Evolutionary conservation across 2,113 vertebrate species (phyloP), one percentile per base, ranked within the genome.

Genomic region (Sylvilagus bachmani): DNA sequence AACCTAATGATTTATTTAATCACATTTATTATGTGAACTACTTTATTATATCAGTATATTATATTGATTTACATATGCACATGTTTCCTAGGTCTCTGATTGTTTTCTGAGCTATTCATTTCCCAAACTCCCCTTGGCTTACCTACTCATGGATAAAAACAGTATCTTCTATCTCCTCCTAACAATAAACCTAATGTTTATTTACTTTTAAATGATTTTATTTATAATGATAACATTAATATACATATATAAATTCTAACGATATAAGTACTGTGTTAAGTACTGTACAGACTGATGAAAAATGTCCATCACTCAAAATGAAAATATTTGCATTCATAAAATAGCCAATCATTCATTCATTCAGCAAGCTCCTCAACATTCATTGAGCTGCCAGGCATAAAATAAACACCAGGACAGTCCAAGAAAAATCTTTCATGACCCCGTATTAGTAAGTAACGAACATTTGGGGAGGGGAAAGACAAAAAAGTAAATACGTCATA

Each of bases 1-100:
- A 91, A 33, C 31, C 24, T 22, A 77, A 10, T 89, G 83, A 91
- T 86, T 85, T 91, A 84, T 95, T 89, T 92, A 95, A 95, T 83
- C 58, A 79, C 33, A 62, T 83, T 95, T 62, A 94, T 89, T 93
- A 93, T 86, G 51, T 78, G 83, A 83, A 78, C 11, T 83, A 53
- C 38, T 90, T 88, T 88, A 88, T 92, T 74, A 13, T 80, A 58
- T 83, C 27, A 31, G 33, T 67, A 79, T 94, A 58, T 86, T 67
- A 64, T 66, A 14, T 29, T 83, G 71, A 90, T 73, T 74, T 79
- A 7, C 58, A 44, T 36, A 70, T 79, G 33, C 9, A n/a, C 14
- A 44, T 17, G 12, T 38, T 78, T 17, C 27, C n/a, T 36, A 6
- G 3, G 8, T 58, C 53, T 55, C n/a, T n/a, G 67, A 38, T 87